Evolutionary conservation across 2,113 vertebrate species (phyloP).

Genomic region (Amia ocellicauda): DNA sequence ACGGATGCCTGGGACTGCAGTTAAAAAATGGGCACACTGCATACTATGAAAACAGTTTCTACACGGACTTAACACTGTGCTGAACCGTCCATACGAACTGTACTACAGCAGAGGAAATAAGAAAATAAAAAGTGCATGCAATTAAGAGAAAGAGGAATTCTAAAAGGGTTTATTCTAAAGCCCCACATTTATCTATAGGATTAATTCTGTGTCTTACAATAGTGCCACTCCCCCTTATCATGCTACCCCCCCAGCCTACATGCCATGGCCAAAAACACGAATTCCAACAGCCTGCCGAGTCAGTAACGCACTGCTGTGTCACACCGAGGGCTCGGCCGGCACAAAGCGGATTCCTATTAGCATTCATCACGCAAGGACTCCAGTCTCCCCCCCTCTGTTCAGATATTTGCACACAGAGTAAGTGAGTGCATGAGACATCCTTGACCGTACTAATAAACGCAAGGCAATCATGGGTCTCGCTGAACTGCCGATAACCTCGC

Average conservation of each 20-base stretch:
- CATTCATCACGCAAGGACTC: slow-evolving; percentile 10
- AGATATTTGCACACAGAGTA: not conserved
- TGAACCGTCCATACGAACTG: too few species aligned
- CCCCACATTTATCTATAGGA: too few species aligned
- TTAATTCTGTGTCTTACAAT: too few species aligned
- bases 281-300: slow-evolving; percentile 22
- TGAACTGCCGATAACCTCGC: not conserved
- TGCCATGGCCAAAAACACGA: slow-evolving; percentile 37
- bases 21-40: not conserved
- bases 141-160: too few species aligned
- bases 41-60: not conserved
- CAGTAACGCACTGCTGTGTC: slow-evolving; percentile 29
- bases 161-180: too few species aligned
- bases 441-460: not conserved
- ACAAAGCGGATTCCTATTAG: slow-evolving; percentile 5
- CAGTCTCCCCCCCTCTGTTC: not conserved
- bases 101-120: too few species aligned
- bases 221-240: too few species aligned
- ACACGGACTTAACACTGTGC: too few species aligned
- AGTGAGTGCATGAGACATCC: not conserved
- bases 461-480: not conserved
- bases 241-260: slow-evolving; percentile 26
- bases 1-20: too few species aligned
- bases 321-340: slow-evolving; percentile 1
- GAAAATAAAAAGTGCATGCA: too few species aligned